phyloP scores from a whole-genome alignment of 2,888 invertebrate genomes.

The Pheosia tremula region DNA sequence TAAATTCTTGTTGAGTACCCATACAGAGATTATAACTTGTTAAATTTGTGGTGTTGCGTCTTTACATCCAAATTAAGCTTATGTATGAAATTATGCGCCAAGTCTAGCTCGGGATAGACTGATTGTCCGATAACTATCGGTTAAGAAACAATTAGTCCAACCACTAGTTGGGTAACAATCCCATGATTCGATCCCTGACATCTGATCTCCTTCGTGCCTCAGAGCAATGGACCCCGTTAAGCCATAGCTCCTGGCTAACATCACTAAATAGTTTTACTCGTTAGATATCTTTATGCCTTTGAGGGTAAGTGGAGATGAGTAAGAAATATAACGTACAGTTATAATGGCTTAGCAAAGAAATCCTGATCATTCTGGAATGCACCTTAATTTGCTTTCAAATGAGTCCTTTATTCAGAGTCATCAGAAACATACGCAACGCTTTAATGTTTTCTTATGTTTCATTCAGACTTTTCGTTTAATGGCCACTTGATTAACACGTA shows the following conservation, averaged over 20 bases:
- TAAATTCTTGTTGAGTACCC: neutral
- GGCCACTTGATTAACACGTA: slow-evolving; percentile 6
- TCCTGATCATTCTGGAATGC: neutral
- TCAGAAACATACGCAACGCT: too few relatives aligned
- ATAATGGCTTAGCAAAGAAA: neutral
- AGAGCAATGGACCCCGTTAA: slow-evolving; percentile 6
- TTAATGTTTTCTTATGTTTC: neutral
- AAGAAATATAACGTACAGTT: neutral
- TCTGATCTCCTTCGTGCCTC: slow-evolving; percentile 6
- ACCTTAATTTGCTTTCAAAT: neutral
- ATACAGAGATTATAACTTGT: neutral
- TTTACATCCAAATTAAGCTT: neutral
- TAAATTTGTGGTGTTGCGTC: too few relatives aligned
- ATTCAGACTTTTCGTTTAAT: neutral
- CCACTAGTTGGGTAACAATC: neutral
- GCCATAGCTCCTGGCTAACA: slow-evolving; percentile 1
- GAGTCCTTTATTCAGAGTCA: neutral
- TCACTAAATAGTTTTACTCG: slow-evolving; percentile 6
- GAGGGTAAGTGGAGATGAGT: slow-evolving; percentile 2
- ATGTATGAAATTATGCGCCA: neutral
- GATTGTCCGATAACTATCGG: neutral
- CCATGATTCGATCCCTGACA: slow-evolving; percentile 6
- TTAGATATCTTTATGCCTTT: slow-evolving; percentile 4
- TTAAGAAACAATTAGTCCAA: slow-evolving; percentile 4
- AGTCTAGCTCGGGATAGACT: neutral